Conservation (phyloP, 2,888 invertebrate species). For the Beris morrisii region DNA sequence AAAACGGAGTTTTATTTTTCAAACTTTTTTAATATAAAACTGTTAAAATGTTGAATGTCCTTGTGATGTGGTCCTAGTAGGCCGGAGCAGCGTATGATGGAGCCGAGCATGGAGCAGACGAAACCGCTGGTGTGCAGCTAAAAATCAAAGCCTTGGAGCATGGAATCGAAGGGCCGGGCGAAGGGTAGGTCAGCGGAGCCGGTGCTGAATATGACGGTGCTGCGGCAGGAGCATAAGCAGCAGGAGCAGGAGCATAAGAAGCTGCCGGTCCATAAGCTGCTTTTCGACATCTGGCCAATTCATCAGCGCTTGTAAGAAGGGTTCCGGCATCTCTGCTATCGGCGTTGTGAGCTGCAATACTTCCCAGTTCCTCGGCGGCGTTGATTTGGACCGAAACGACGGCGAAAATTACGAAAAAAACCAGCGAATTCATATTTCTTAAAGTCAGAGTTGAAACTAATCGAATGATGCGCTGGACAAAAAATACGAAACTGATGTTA, state of each 20-base stretch:
- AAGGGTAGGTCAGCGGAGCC: constrained; percentile 6
- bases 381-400: background rate
- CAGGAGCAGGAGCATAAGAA: constrained; percentile 5
- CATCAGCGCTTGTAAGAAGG: too few relatives aligned
- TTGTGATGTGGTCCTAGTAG: too few relatives aligned
- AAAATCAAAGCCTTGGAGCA: background rate
- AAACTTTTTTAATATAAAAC: too few relatives aligned
- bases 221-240: constrained; percentile 1
- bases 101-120: background rate
- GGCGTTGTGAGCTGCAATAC: background rate
- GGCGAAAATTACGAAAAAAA: background rate
- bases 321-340: too few relatives aligned
- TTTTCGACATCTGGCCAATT: too few relatives aligned
- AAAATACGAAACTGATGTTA: constrained; percentile 10
- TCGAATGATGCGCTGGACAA: background rate
- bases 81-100: background rate
- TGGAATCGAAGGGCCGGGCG: background rate
- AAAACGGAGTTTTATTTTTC: too few relatives aligned
- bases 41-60: too few relatives aligned
- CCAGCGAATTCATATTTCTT: constrained; percentile 6
- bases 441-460: background rate
- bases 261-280: background rate
- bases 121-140: background rate
- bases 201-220: background rate
- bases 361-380: background rate